phyloP scores from a whole-genome alignment of 2,797 vertebrate species.

The Chloroceryle amazona region DNA sequence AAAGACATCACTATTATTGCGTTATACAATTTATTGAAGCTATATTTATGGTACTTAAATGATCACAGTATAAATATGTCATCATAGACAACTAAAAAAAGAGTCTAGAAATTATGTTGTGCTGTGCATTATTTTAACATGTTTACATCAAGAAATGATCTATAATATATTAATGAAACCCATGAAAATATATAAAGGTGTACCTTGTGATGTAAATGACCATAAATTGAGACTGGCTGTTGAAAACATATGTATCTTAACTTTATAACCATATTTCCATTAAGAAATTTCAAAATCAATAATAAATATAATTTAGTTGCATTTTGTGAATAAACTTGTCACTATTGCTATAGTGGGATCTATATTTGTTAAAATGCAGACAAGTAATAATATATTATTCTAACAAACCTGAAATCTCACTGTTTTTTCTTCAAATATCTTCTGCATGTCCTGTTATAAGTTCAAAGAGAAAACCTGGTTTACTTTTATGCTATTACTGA shows the following conservation, averaged over 20 bases:
- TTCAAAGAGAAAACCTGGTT: neutral
- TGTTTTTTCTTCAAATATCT: neutral
- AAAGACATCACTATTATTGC: neutral
- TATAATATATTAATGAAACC: neutral
- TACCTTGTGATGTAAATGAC: neutral
- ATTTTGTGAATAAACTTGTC: neutral
- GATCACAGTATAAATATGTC: neutral
- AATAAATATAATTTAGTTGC: neutral
- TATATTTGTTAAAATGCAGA: conserved; percentile 24
- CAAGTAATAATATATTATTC: neutral
- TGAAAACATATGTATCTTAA: neutral
- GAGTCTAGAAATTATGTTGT: neutral
- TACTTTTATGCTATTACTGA: neutral
- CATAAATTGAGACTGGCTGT: neutral
- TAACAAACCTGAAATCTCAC: neutral
- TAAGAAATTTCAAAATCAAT: neutral
- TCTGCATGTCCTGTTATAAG: neutral
- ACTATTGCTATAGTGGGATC: neutral
- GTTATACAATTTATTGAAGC: neutral
- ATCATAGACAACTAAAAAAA: neutral
- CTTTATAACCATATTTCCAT: neutral
- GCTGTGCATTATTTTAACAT: neutral
- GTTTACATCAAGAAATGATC: neutral
- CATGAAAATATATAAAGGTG: neutral
- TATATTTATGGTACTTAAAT: neutral